Conservation (phyloP, 2,797 vertebrate species). For the Oreochromis mossambicus region DNA sequence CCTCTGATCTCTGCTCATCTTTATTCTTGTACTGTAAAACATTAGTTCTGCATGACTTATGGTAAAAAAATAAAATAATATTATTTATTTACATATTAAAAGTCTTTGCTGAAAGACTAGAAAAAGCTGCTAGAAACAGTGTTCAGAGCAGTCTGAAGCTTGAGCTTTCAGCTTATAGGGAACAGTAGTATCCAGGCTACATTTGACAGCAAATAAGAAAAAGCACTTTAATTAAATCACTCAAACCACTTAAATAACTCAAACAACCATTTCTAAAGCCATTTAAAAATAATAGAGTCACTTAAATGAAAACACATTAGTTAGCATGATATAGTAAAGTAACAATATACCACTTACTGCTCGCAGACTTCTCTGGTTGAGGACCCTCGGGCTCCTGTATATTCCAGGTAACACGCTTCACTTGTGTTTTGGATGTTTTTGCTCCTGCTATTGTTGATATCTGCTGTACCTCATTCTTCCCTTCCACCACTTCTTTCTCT, state of each 20-base stretch:
- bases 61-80: not conserved
- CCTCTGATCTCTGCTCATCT: not conserved
- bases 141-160: not conserved
- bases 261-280: not conserved
- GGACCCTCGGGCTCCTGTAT: conserved; percentile 82
- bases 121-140: not conserved
- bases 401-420: conserved; percentile 98
- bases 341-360: conserved; percentile 67
- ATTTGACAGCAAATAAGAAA: not conserved
- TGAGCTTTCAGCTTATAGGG: not conserved
- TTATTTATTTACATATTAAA: not conserved
- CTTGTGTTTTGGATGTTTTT: conserved; percentile 80
- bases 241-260: not conserved
- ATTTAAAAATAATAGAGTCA: not conserved
- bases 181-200: not conserved
- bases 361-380: conserved; percentile 74
- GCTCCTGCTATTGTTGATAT: conserved; percentile 25
- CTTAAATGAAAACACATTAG: not conserved
- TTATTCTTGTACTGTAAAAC: not conserved
- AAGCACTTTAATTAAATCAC: not conserved
- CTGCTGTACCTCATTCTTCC: conserved; percentile 58
- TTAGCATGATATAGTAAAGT: not conserved
- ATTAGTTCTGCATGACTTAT: not conserved
- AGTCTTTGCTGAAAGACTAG: not conserved
- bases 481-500: conserved; percentile 24